phyloP scores from a whole-genome alignment of 1,140 invertebrate genomes.

The Ditylenchus dipsaci region DNA sequence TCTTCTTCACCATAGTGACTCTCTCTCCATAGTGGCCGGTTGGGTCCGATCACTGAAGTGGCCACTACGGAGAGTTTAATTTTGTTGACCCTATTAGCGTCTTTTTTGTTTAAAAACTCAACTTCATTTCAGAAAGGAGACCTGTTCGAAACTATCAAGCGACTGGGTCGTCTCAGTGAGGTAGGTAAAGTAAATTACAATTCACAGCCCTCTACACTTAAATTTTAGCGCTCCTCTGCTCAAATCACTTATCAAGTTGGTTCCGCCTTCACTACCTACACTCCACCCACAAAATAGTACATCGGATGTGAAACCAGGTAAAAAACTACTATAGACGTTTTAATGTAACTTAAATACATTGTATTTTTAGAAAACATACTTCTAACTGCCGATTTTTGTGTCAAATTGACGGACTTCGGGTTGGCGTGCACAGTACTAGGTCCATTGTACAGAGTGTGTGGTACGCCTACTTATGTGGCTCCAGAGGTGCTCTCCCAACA shows the following conservation, averaged over 20 bases:
- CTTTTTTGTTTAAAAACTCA: too few species aligned
- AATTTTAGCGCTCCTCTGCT: slow-evolving; percentile 13
- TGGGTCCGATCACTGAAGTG: too few species aligned
- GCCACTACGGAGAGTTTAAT: too few species aligned
- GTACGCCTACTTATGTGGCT: slow-evolving; percentile 42
- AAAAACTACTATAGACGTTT: background rate
- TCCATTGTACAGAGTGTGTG: slow-evolving; percentile 43
- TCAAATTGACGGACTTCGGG: slow-evolving; percentile 63
- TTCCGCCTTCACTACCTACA: slow-evolving; percentile 61
- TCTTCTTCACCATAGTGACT: too few species aligned
- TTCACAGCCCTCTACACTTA: too few species aligned
- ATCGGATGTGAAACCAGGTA: slow-evolving; percentile 59
- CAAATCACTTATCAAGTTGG: slow-evolving; percentile 47
- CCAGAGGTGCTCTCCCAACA: slow-evolving; percentile 34
- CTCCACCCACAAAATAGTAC: slow-evolving; percentile 57
- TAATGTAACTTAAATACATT: background rate
- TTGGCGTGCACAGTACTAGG: slow-evolving; percentile 52
- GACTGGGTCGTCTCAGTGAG: slow-evolving; percentile 25
- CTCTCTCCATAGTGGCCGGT: too few species aligned
- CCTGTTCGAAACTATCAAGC: slow-evolving; percentile 41
- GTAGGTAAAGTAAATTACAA: too few species aligned
- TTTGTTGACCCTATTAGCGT: too few species aligned
- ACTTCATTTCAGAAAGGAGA: slow-evolving; percentile 38
- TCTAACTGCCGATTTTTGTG: slow-evolving; percentile 47
- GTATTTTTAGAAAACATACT: slow-evolving; percentile 59